Conservation (phyloP, 2,113 vertebrate species). For the Ia io region DNA sequence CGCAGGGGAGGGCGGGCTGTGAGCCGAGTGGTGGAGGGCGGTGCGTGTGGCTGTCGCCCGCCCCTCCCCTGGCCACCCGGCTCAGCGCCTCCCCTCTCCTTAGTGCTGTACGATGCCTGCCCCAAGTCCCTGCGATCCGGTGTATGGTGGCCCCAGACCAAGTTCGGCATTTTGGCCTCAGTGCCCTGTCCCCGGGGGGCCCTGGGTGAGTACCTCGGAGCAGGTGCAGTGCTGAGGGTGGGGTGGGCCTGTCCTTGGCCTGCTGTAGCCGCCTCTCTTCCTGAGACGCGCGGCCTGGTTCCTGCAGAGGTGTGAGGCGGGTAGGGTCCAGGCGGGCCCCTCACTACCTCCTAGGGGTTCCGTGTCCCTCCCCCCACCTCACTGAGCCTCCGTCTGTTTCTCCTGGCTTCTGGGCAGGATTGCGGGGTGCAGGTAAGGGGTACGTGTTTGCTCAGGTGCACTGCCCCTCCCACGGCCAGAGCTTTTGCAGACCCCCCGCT, state of each 20-base stretch:
- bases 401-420: constrained; percentile 85
- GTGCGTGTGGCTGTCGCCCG: not conserved
- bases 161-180: constrained; percentile 91
- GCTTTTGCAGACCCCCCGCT: constrained; percentile 72
- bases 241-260: not conserved
- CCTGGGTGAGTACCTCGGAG: constrained; percentile 82
- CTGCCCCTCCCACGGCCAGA: constrained; percentile 73
- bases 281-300: not conserved
- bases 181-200: constrained; percentile 95
- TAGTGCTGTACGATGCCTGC: constrained; percentile 97
- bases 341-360: not conserved
- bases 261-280: not conserved
- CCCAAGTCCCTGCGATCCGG: constrained; percentile 94
- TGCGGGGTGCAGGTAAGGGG: constrained; percentile 89
- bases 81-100: not conserved
- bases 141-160: constrained; percentile 98
- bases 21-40: too few relatives aligned
- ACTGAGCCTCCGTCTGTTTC: constrained; percentile 82
- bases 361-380: constrained; percentile 51
- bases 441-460: constrained; percentile 75
- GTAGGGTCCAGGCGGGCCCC: not conserved
- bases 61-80: not conserved
- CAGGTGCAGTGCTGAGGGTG: not conserved
- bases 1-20: not conserved
- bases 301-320: not conserved